These are phyloP conservation scores for Cliona cf. orientalis DNA, from an alignment of 37 sponge, comb jelly and placozoan genomes.

Conservation along the genomic window DNA sequence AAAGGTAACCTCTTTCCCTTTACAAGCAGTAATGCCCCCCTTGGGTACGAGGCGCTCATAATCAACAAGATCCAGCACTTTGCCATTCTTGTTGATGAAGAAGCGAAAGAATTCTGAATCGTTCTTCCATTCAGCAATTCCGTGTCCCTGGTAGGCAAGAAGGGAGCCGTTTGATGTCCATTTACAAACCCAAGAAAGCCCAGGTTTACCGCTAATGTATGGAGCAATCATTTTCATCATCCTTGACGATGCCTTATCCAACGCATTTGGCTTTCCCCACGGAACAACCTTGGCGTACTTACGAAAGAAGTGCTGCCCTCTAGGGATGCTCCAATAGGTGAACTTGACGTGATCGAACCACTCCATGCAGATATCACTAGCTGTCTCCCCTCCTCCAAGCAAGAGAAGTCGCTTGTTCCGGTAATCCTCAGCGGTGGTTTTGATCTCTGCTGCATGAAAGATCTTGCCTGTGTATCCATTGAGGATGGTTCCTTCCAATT, in stretches of 20 bases:
- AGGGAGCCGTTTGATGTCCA: conserved; percentile 85
- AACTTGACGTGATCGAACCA: conserved; percentile 60
- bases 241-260: conserved; percentile 83
- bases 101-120: conserved; percentile 64
- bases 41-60: conserved; percentile 80
- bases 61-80: conserved; percentile 75
- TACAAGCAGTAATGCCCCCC: conserved; percentile 49
- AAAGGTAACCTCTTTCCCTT: conserved; percentile 68
- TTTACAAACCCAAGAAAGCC: conserved; percentile 87
- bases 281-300: conserved; percentile 75
- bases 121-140: conserved; percentile 85
- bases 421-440: conserved; percentile 40
- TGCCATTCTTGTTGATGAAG: conserved; percentile 79
- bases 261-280: conserved; percentile 76
- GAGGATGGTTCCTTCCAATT: conserved; percentile 36
- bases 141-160: conserved; percentile 88
- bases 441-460: conserved; percentile 74
- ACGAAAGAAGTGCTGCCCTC: conserved; percentile 89
- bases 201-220: conserved; percentile 71
- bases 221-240: conserved; percentile 70
- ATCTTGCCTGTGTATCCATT: conserved; percentile 65
- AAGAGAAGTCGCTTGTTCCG: conserved; percentile 74
- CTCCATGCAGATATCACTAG: conserved; percentile 83
- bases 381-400: conserved; percentile 95
- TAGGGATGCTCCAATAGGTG: conserved; percentile 89